Percentiles rank a stretch among this genome's conserved stretches.
phyloP scores from a whole-genome alignment of 2,888 invertebrate species.

The Petrophora chlorosata region DNA sequence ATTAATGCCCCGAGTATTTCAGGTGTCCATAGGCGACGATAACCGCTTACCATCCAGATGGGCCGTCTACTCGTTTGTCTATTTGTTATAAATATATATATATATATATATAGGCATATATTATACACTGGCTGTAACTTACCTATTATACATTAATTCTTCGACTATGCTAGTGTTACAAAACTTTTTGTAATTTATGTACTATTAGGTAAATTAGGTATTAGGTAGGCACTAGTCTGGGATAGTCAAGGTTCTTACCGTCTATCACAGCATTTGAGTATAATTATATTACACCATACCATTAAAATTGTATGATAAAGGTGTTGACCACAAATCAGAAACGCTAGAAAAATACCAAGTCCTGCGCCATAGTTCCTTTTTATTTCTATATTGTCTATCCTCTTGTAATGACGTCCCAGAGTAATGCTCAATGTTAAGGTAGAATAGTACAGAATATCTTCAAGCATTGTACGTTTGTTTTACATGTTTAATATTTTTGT shows the following conservation, averaged over 20 bases:
- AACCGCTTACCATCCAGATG: too few relatives aligned
- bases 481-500: constrained; percentile 8
- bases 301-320: constrained; percentile 84
- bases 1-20: too few relatives aligned
- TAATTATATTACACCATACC: constrained; percentile 84
- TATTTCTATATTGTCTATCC: constrained; percentile 70
- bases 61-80: too few relatives aligned
- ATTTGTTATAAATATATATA: too few relatives aligned
- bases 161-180: too few relatives aligned
- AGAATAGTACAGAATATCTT: constrained; percentile 51
- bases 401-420: constrained; percentile 84
- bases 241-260: constrained; percentile 64
- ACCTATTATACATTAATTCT: too few relatives aligned
- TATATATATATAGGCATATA: too few relatives aligned
- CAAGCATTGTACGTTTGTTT: constrained; percentile 39
- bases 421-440: constrained; percentile 76
- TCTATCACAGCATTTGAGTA: constrained; percentile 82
- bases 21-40: too few relatives aligned
- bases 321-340: constrained; percentile 85
- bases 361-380: constrained; percentile 85
- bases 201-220: too few relatives aligned
- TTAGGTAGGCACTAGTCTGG: too few relatives aligned
- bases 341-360: constrained; percentile 83
- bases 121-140: too few relatives aligned
- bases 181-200: too few relatives aligned